A percentile compares a stretch with the other conserved stretches of the same genome.
phyloP scores from a whole-genome alignment of 1,140 invertebrate species.

The Hyphantria cunea region DNA sequence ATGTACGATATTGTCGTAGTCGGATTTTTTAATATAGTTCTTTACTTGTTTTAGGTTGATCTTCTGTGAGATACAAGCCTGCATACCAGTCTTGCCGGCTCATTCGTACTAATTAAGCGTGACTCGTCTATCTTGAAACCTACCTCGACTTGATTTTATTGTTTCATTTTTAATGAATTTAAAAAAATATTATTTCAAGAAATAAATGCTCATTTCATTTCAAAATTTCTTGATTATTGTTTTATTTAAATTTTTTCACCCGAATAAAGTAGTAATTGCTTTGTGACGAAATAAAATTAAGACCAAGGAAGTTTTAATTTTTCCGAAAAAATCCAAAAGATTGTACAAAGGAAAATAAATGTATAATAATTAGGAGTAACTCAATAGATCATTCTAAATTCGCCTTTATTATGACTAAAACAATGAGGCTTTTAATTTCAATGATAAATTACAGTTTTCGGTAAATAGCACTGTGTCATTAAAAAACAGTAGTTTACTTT shows the following conservation, averaged over 20 bases:
- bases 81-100: too few species aligned
- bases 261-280: not conserved
- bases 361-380: conserved; percentile 33
- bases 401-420: conserved; percentile 36
- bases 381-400: conserved; percentile 33
- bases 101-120: too few species aligned
- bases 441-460: conserved; percentile 52
- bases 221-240: not conserved
- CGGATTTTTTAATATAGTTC: too few species aligned
- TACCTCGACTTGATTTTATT: too few species aligned
- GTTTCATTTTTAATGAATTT: too few species aligned
- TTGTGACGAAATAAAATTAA: conserved; percentile 4
- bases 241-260: not conserved
- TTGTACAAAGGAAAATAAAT: conserved; percentile 26
- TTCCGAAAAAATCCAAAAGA: conserved; percentile 4
- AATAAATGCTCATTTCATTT: not conserved
- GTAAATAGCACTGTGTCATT: conserved; percentile 33
- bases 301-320: conserved; percentile 14
- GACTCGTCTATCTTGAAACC: too few species aligned
- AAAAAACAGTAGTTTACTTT: conserved; percentile 4
- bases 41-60: too few species aligned
- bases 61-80: too few species aligned
- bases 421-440: conserved; percentile 44
- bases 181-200: not conserved
- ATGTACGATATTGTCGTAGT: too few species aligned